These are phyloP conservation scores for Leistus spinibarbis DNA, from an alignment of 2,888 invertebrate genomes.

Conservation along the genomic window DNA sequence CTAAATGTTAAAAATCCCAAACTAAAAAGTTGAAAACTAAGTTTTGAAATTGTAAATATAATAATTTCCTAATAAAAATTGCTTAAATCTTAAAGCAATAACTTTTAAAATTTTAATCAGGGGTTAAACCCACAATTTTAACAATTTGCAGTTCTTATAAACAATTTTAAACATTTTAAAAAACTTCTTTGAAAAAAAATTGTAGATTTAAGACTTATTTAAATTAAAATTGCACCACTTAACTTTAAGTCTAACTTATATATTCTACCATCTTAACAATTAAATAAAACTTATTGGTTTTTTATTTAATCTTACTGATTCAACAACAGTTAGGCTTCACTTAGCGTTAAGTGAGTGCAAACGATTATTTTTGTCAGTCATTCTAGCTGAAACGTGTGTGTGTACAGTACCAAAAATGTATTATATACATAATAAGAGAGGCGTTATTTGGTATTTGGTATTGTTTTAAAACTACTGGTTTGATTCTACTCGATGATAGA, in stretches of 20 bases:
- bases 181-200: neutral
- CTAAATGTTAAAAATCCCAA: neutral
- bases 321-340: too few relatives aligned
- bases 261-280: too few relatives aligned
- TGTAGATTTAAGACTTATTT: neutral
- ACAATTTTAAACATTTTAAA: neutral
- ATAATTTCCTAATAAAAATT: neutral
- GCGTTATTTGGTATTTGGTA: neutral
- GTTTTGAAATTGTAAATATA: neutral
- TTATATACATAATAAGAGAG: conserved; percentile 27
- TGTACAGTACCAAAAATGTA: conserved; percentile 15
- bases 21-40: neutral
- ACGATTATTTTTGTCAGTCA: neutral
- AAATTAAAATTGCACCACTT: too few relatives aligned
- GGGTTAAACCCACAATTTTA: neutral
- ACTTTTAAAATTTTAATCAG: neutral
- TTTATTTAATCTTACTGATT: too few relatives aligned
- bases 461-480: neutral
- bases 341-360: too few relatives aligned
- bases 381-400: neutral
- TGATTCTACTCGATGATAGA: neutral
- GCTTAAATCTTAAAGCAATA: neutral
- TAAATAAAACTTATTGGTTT: too few relatives aligned
- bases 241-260: too few relatives aligned
- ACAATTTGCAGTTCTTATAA: neutral